Base-by-base conservation (phyloP, 2,797 vertebrate genomes). In the Danio tinwini region DNA sequence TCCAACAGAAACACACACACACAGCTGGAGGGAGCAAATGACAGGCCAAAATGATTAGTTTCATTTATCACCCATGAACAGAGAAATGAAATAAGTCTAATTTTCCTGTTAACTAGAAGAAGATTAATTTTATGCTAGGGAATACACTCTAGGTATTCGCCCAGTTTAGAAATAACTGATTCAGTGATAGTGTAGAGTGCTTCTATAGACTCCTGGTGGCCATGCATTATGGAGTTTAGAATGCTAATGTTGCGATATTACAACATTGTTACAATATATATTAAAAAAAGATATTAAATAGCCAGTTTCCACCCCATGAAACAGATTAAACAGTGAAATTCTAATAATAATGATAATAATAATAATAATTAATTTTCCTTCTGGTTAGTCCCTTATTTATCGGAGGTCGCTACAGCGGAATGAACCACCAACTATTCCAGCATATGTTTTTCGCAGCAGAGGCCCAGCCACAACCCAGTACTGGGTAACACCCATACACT, bases 31-130 rank as follows among this genome's bases (percentile, higher is more conserved):
- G 49, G 47, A 74, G 64, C 63, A 75, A 75, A 77, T 82, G 80
- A 84, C 81, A 78, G 75, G 67, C 71, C 83, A 77, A 74, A 84
- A 84, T 85, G 78, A 86, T 83, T 86, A 64, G 80, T 85, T 87
- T 85, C 80, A 85, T 85, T 82, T 78, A 65, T 82, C 65, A 76
- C 65, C 62, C 63, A 13, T 85, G 83, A 81, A 71, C 53, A 62
- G 82, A 81, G 69, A 76, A 75, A 82, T 80, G 76, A 78, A 71
- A 72, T 73, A 56, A 64, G 67, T 58, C 47, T 44, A 81, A 69
- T 74, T 73, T 69, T 55, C 47, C 64, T 68, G 68, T 42, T 74
- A 74, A 76, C 69, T 81, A 74, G 65, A 56, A 58, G 39, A 44
- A 81, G 74, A 62, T 63, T 69, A 82, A 81, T 61, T 52, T 81